These are phyloP conservation scores for Malurus melanocephalus DNA, from an alignment of 2,113 vertebrate species.

Conservation along the genomic window DNA sequence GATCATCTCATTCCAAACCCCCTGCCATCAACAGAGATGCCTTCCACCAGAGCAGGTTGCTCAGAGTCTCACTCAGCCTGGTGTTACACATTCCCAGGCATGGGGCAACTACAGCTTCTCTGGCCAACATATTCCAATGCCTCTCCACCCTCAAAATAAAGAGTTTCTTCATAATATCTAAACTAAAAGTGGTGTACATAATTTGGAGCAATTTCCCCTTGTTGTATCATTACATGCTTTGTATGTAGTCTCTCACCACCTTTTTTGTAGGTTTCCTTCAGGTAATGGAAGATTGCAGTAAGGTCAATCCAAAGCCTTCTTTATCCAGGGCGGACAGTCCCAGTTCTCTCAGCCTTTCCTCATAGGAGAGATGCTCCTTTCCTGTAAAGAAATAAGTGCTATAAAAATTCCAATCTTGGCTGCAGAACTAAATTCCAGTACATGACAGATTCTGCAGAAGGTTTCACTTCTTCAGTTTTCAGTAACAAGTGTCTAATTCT, in stretches of 20 bases:
- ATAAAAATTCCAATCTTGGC: not conserved
- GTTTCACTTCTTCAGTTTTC: not conserved
- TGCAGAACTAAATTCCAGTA: not conserved
- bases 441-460: not conserved
- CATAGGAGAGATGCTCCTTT: not conserved
- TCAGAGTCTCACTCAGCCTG: not conserved
- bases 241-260: not conserved
- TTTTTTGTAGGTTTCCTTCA: not conserved
- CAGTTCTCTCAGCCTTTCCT: not conserved
- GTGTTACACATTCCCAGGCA: not conserved
- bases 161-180: not conserved
- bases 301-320: not conserved
- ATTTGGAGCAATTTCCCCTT: not conserved
- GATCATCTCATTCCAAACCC: not conserved
- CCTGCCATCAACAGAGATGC: not conserved
- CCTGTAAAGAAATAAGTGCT: not conserved
- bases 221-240: not conserved
- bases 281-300: not conserved
- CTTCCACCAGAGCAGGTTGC: not conserved
- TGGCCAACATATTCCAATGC: rapidly evolving
- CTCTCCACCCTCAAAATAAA: not conserved
- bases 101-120: not conserved
- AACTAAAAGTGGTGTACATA: not conserved
- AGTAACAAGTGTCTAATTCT: not conserved
- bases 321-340: not conserved